Base-by-base conservation (phyloP, 1,140 invertebrate species). In the Drosophila simulans region DNA sequence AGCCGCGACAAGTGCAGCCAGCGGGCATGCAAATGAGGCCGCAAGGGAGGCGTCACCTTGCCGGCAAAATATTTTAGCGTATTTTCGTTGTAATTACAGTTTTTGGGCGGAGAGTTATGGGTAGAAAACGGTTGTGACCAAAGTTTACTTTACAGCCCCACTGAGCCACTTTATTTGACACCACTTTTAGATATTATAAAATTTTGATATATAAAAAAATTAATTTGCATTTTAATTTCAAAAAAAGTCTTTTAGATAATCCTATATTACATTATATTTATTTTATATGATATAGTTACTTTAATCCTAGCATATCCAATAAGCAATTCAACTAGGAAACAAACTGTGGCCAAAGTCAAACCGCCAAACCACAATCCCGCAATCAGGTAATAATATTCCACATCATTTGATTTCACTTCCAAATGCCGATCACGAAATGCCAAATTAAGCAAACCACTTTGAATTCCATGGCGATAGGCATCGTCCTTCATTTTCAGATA, bases 11-110 rank as follows among this genome's bases (percentile, higher is more conserved):
- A 83, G 80, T 77, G 77, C 58, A 51, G 49, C 84, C 80, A 57
- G 34, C 37, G 77, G 85, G 57, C 51, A 89, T 89, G 85, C 80
- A 89, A 89, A 89, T 89, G 84, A 84, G 84, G 56, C 77, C 72
- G 73, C 60, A 53, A 69, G 63, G 63, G 66, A 54, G 65, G 73
- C 73, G 73, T 62, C 48, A 42, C 68, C 35, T 25, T 34, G 20
- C 27, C 51, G 51, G 56, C 37, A 27, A 75, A 77, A 62, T 65
- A 72, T 54, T 77, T 77, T 65, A 31, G 20, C 35, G 52, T 65
- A 65, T 54, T 53, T 65, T 58, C 42, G 51, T 22, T 27, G 45
- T 60, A 70, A 70, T 70, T 70, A 57, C 68, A 70, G 68, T 70
- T 31, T 31, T 31, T 35, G 17, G 22, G 46, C 17, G 46, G 10